phyloP scores from a whole-genome alignment of 2,113 vertebrate genomes.

The Cettia cetti region DNA sequence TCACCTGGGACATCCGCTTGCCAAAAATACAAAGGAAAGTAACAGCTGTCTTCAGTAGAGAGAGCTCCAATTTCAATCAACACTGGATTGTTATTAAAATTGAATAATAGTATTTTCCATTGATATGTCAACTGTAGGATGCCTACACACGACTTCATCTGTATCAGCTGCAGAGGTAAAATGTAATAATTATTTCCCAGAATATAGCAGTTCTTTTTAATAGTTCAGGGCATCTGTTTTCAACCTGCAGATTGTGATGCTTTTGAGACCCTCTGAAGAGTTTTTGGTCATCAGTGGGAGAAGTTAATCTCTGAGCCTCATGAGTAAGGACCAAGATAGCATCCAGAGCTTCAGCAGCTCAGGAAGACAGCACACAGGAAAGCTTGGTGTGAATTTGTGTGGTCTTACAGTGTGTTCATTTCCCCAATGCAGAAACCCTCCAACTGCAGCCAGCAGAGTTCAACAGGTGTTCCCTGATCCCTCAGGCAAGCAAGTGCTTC shows the following conservation, averaged over 20 bases:
- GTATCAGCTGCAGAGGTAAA: neutral
- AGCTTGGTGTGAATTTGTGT: neutral
- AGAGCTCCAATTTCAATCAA: neutral
- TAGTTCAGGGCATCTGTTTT: neutral
- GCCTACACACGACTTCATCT: neutral
- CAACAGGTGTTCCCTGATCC: neutral
- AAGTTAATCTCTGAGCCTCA: neutral
- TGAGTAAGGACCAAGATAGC: neutral
- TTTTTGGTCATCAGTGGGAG: neutral
- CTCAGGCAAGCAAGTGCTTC: neutral
- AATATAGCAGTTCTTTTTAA: neutral
- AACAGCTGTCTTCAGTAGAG: neutral
- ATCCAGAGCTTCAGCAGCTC: neutral
- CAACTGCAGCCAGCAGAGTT: neutral
- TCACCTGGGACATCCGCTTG: neutral
- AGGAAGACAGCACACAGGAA: neutral
- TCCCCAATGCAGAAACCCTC: neutral
- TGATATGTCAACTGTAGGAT: neutral
- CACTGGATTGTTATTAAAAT: neutral
- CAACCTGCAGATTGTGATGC: neutral
- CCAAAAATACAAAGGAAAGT: neutral
- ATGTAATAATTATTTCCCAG: neutral
- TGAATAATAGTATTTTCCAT: neutral
- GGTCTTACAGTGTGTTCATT: neutral
- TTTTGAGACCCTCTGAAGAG: neutral